Evolutionary conservation across 2,888 invertebrate species (phyloP).

Genomic region (Tetropium fuscum): DNA sequence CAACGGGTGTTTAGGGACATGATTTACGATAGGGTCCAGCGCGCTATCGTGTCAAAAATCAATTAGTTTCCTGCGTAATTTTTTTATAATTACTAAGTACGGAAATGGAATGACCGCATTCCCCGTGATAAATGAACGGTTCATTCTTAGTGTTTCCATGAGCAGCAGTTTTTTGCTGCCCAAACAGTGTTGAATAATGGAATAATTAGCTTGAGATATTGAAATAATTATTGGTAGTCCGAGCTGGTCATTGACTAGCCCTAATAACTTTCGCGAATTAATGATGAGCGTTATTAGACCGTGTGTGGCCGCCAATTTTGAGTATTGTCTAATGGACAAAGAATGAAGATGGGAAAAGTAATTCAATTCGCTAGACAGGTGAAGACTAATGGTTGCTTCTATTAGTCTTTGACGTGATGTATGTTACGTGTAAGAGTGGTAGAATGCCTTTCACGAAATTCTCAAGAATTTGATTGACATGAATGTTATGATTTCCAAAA

Average conservation of each 20-base stretch:
- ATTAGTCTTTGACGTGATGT: no score
- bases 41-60: constrained; percentile 37
- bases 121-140: constrained; percentile 19
- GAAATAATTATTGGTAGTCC: constrained; percentile 14
- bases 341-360: no score
- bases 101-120: constrained; percentile 19
- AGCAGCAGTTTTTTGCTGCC: not conserved
- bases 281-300: no score
- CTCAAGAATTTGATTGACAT: no score
- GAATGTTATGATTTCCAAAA: no score
- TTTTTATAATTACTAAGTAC: constrained; percentile 19
- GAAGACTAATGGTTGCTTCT: no score
- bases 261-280: not conserved
- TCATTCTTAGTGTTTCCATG: not conserved
- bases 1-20: constrained; percentile 52
- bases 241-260: not conserved
- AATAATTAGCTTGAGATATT: constrained; percentile 7
- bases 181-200: constrained; percentile 10
- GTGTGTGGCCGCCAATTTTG: no score
- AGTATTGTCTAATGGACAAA: no score
- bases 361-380: no score
- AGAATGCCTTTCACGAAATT: no score
- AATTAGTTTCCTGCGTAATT: constrained; percentile 31
- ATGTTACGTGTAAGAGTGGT: no score
- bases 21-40: constrained; percentile 50